phyloP scores from a whole-genome alignment of 2,888 invertebrate species.

The Catocala nupta region DNA sequence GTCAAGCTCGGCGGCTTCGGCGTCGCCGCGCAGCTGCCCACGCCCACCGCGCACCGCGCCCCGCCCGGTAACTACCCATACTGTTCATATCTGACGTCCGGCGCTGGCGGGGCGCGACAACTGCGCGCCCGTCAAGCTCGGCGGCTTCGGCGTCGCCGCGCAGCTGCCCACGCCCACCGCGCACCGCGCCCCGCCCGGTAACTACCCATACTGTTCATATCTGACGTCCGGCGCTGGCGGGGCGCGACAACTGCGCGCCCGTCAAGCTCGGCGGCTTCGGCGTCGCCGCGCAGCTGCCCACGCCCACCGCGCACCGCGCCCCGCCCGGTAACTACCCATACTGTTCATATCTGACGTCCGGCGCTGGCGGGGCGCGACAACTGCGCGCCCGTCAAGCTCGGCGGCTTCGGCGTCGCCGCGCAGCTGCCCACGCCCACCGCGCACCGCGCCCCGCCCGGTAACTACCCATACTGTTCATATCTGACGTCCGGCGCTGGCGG shows the following conservation, averaged over 20 bases:
- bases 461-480: neutral
- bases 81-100: constrained; percentile 88
- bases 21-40: constrained; percentile 97
- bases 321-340: constrained; percentile 89
- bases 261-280: constrained; percentile 99
- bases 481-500: constrained; percentile 95
- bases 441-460: constrained; percentile 79
- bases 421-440: constrained; percentile 94
- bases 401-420: constrained; percentile 98
- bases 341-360: constrained; percentile 88
- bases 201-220: neutral
- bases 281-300: constrained; percentile 97
- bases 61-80: constrained; percentile 68
- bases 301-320: constrained; percentile 98
- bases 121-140: constrained; percentile 98
- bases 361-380: constrained; percentile 98
- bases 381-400: constrained; percentile 98
- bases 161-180: constrained; percentile 97
- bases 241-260: constrained; percentile 99
- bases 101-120: constrained; percentile 98
- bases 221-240: constrained; percentile 95
- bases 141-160: constrained; percentile 98
- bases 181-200: constrained; percentile 97
- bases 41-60: constrained; percentile 88
- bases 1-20: constrained; percentile 99